phyloP scores from a whole-genome alignment of 1,140 invertebrate species.

The Aplysia californica region DNA sequence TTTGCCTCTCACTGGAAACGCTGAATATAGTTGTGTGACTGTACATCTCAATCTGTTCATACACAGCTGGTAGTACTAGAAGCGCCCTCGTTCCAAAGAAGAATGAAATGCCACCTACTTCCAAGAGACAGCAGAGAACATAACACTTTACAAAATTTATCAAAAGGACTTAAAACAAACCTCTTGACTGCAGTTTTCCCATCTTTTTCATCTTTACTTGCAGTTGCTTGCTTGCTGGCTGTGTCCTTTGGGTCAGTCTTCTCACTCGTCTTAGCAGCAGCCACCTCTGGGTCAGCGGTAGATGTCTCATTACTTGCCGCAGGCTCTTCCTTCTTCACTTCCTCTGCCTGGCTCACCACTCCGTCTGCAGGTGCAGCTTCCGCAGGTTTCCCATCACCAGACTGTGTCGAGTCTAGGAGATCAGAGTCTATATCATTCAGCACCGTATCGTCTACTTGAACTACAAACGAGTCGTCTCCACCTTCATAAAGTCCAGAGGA shows the following conservation, averaged over 20 bases:
- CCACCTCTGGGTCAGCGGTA: too few species aligned
- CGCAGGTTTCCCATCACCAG: constrained; percentile 25
- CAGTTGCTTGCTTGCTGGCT: constrained; percentile 44
- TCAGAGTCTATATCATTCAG: constrained; percentile 63
- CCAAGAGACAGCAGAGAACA: too few species aligned
- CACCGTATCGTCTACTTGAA: constrained; percentile 64
- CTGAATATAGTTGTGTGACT: too few species aligned
- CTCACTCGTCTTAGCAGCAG: constrained; percentile 17
- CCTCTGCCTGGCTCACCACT: too few species aligned
- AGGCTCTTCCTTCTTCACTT: constrained; percentile 12
- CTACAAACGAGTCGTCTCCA: constrained; percentile 57
- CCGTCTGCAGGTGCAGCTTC: constrained; percentile 15
- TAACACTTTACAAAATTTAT: too few species aligned
- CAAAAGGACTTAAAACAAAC: constrained; percentile 48
- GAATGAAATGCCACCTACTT: too few species aligned
- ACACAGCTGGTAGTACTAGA: too few species aligned
- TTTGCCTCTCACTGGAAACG: neutral
- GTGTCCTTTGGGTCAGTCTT: constrained; percentile 35
- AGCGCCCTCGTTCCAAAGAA: too few species aligned
- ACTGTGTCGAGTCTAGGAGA: constrained; percentile 35
- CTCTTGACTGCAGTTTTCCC: constrained; percentile 55
- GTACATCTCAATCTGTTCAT: too few species aligned
- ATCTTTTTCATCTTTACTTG: constrained; percentile 52
- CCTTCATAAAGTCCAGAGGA: constrained; percentile 20
- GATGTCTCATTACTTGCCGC: too few species aligned